phyloP scores from a whole-genome alignment of 37 sponge, comb jelly and placozoan genomes.

The Haliclona indistincta region DNA sequence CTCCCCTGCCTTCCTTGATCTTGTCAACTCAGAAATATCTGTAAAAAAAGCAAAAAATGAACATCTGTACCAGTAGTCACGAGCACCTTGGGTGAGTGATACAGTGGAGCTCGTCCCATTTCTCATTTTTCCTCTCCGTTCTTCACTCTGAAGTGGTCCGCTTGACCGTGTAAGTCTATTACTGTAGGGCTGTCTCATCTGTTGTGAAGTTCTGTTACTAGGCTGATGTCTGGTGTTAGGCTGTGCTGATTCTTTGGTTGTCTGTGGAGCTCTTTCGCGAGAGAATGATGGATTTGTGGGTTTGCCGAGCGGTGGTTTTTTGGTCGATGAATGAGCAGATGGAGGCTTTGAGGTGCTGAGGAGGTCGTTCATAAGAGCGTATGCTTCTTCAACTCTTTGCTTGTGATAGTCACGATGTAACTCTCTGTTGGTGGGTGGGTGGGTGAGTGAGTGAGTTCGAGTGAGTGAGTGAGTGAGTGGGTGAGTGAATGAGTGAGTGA shows the following conservation, averaged over 20 bases:
- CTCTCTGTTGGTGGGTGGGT: no score
- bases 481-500: no score
- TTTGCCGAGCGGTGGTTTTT: no score
- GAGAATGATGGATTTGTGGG: neutral
- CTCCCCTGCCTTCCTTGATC: neutral
- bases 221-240: neutral
- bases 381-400: neutral
- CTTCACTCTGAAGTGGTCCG: neutral
- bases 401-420: neutral
- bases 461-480: no score
- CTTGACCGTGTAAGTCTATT: neutral
- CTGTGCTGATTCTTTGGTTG: neutral
- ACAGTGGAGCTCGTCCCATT: no score
- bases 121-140: neutral
- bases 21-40: neutral
- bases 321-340: no score
- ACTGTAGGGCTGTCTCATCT: no score
- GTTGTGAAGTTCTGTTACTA: no score
- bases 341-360: neutral
- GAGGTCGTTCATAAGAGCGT: neutral
- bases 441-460: no score
- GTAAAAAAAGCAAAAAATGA: no score
- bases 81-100: no score
- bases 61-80: no score
- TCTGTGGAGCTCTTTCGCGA: neutral